A percentile compares a stretch with the other conserved stretches of the same genome.
Evolutionary conservation across 2,888 invertebrate species (phyloP).

Genomic region (Orthosia gracilis): DNA sequence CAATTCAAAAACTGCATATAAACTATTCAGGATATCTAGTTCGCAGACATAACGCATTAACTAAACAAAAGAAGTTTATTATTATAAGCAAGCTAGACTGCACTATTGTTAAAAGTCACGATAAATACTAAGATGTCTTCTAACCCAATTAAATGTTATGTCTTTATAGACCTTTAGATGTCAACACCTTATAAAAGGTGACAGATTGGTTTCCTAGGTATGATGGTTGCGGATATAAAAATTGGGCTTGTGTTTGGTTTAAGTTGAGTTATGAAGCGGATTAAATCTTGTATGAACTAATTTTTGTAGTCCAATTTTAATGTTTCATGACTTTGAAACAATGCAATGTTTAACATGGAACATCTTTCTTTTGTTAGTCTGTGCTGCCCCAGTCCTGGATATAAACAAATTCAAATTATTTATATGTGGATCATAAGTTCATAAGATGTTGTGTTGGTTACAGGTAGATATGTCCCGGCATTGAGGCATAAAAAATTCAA

Average conservation of each 20-base stretch:
- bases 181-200: slow-evolving; percentile 68
- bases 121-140: slow-evolving; percentile 22
- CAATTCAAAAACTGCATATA: slow-evolving; percentile 38
- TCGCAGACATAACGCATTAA: slow-evolving; percentile 60
- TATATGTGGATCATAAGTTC: too few species aligned
- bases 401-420: too few species aligned
- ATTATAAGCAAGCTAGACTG: slow-evolving; percentile 36
- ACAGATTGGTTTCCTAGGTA: slow-evolving; percentile 59
- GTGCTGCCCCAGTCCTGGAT: too few species aligned
- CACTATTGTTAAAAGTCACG: slow-evolving; percentile 30
- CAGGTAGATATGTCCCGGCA: too few species aligned
- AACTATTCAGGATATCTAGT: slow-evolving; percentile 30
- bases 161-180: slow-evolving; percentile 60
- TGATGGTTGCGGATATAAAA: slow-evolving; percentile 56
- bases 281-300: too few species aligned
- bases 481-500: too few species aligned
- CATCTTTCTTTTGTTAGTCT: too few species aligned
- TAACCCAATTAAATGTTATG: slow-evolving; percentile 61
- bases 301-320: too few species aligned
- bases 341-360: too few species aligned
- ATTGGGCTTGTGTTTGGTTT: slow-evolving; percentile 11
- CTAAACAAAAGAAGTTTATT: slow-evolving; percentile 35
- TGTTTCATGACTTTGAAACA: too few species aligned
- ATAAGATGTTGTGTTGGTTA: too few species aligned
- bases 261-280: slow-evolving; percentile 2